A percentile compares a stretch with the other conserved stretches of the same genome.
These are phyloP conservation scores for Eristalis pertinax DNA, from an alignment of 2,888 invertebrate species.

Conservation along the genomic window DNA sequence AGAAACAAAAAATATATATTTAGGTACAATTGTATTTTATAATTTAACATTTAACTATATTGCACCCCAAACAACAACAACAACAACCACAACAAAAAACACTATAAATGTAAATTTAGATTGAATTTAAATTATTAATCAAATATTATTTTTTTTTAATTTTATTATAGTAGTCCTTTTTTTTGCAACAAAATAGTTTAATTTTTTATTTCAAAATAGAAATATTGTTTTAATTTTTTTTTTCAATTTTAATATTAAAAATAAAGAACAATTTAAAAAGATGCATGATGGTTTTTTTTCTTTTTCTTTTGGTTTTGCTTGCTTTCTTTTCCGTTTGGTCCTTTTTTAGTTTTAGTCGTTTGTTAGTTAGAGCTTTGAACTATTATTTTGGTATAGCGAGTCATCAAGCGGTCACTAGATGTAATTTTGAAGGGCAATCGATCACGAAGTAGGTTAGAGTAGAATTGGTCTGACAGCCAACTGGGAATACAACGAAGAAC, in stretches of 20 bases:
- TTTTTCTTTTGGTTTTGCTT: constrained; percentile 9
- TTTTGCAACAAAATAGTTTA: constrained; percentile 67
- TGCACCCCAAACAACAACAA: constrained; percentile 45
- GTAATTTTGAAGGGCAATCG: too few species aligned
- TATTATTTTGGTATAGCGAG: neutral
- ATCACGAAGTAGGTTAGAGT: too few species aligned
- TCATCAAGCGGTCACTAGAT: too few species aligned
- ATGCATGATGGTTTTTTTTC: constrained; percentile 31
- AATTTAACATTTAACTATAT: constrained; percentile 54
- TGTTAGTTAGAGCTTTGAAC: neutral
- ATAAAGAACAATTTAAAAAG: constrained; percentile 66
- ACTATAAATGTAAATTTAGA: constrained; percentile 67
- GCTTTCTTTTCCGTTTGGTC: neutral
- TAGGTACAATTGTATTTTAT: constrained; percentile 69
- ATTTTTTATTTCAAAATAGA: constrained; percentile 69
- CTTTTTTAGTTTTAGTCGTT: neutral
- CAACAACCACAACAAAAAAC: constrained; percentile 34
- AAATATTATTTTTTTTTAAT: constrained; percentile 57
- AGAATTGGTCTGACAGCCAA: too few species aligned
- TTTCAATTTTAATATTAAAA: constrained; percentile 61
- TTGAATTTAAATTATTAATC: constrained; percentile 72
- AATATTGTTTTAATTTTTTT: constrained; percentile 65
- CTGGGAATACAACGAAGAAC: too few species aligned
- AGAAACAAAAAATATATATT: constrained; percentile 36
- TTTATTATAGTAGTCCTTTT: constrained; percentile 61